Conservation (phyloP, 2,113 vertebrate genomes). For the Sander lucioperca region DNA sequence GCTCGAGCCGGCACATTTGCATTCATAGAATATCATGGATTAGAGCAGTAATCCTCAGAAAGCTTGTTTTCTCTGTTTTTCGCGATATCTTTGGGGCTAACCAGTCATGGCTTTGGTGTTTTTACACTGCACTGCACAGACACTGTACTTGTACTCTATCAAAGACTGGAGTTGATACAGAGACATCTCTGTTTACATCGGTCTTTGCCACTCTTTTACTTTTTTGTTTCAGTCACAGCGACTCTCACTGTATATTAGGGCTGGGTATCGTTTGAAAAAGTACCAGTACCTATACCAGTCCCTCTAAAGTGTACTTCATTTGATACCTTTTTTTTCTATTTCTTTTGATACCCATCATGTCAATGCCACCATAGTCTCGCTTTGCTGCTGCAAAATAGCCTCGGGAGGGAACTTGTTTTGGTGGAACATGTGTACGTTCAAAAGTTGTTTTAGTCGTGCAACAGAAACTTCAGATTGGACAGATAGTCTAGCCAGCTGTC, state of each 20-base stretch:
- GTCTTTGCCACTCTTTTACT: background rate
- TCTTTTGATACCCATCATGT: no score
- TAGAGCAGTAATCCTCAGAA: slow-evolving; percentile 65
- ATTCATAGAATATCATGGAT: slow-evolving; percentile 65
- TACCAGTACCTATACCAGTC: no score
- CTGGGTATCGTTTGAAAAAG: no score
- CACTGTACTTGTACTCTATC: slow-evolving; percentile 13
- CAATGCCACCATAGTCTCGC: no score
- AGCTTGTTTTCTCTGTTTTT: slow-evolving; percentile 61
- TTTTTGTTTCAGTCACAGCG: background rate
- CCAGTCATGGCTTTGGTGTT: slow-evolving; percentile 38
- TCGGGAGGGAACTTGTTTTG: no score
- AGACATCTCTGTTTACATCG: background rate
- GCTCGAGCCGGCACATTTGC: slow-evolving; percentile 61
- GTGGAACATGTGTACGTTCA: no score
- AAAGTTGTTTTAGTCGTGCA: no score
- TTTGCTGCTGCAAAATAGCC: no score
- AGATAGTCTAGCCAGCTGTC: no score
- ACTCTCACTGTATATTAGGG: background rate
- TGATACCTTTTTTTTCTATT: no score
- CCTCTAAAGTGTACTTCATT: no score
- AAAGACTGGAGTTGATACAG: background rate
- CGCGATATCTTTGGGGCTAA: slow-evolving; percentile 52
- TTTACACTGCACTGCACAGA: slow-evolving; percentile 39
- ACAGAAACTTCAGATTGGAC: no score